A percentile compares a stretch with the other conserved stretches of the same genome.
Conservation (phyloP, 2,888 invertebrate genomes). For the Nomada lathburiana region DNA sequence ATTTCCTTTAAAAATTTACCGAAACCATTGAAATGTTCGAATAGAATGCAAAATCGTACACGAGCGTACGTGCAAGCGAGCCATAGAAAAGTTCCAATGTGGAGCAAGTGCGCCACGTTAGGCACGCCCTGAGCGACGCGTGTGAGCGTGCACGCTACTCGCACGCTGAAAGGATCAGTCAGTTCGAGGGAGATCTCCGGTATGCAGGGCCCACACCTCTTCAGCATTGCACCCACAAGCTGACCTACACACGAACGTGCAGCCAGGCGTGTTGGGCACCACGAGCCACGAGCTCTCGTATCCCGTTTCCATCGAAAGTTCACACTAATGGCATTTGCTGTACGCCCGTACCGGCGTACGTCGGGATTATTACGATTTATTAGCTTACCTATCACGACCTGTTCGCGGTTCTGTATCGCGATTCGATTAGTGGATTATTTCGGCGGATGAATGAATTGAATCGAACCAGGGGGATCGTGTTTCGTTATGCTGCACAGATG, state of each 20-base stretch:
- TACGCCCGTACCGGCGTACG: constrained; percentile 44
- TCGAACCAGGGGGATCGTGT: constrained; percentile 9
- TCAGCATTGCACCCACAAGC: constrained; percentile 70
- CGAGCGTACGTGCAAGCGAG: too few relatives aligned
- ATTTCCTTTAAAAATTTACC: too few relatives aligned
- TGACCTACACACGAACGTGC: constrained; percentile 74
- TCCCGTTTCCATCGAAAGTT: constrained; percentile 79
- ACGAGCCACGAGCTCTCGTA: constrained; percentile 56
- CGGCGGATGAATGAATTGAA: constrained; percentile 15
- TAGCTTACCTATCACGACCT: constrained; percentile 74
- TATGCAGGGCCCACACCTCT: constrained; percentile 75
- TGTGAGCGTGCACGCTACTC: constrained; percentile 37
- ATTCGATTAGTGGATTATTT: constrained; percentile 54
- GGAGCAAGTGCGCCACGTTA: constrained; percentile 53
- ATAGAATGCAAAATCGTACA: too few relatives aligned
- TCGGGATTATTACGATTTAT: constrained; percentile 78
- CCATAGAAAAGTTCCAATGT: neutral
- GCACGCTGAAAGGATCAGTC: constrained; percentile 62
- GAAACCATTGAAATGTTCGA: too few relatives aligned
- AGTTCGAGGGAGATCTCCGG: constrained; percentile 68
- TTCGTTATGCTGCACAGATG: neutral
- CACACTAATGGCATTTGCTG: constrained; percentile 81
- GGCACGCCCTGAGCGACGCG: constrained; percentile 49
- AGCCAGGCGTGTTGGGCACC: constrained; percentile 32
- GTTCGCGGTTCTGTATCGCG: constrained; percentile 64